These are phyloP conservation scores for Brachionus rotundiformis DNA, from an alignment of 1,140 invertebrate genomes.

Conservation along the genomic window DNA sequence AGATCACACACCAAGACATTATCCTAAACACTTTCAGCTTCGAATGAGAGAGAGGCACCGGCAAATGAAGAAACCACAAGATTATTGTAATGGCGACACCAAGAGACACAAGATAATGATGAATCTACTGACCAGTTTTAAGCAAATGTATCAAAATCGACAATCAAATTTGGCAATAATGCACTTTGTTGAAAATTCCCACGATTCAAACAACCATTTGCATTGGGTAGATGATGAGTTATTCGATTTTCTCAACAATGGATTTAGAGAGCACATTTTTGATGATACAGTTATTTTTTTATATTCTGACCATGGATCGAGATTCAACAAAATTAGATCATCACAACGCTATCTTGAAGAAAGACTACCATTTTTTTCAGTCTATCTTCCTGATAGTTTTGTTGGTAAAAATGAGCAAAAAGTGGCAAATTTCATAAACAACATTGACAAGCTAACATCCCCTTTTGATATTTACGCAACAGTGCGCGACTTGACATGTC, in stretches of 20 bases:
- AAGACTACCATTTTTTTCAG: slow-evolving; percentile 37
- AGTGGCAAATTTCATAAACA: slow-evolving; percentile 8
- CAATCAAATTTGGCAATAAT: background rate
- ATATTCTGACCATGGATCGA: slow-evolving; percentile 57
- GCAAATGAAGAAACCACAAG: background rate
- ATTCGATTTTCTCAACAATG: background rate
- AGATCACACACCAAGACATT: slow-evolving; percentile 82
- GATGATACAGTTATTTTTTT: slow-evolving; percentile 57
- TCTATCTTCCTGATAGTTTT: slow-evolving; percentile 32
- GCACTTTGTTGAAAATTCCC: background rate
- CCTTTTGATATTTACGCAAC: slow-evolving; percentile 80
- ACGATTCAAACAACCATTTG: background rate
- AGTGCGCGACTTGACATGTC: slow-evolving; percentile 64
- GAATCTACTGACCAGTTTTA: background rate
- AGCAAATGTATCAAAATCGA: background rate
- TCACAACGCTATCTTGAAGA: slow-evolving; percentile 29
- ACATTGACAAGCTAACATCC: slow-evolving; percentile 70
- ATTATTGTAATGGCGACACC: background rate
- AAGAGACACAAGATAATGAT: background rate
- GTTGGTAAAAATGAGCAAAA: background rate
- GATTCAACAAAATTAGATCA: slow-evolving; percentile 53
- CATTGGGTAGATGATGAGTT: background rate
- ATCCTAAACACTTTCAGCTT: slow-evolving; percentile 78
- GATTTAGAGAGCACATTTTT: slow-evolving; percentile 48
- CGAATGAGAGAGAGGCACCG: background rate